phyloP scores from a whole-genome alignment of 2,797 vertebrate species.

The Lycodopsis pacificus region DNA sequence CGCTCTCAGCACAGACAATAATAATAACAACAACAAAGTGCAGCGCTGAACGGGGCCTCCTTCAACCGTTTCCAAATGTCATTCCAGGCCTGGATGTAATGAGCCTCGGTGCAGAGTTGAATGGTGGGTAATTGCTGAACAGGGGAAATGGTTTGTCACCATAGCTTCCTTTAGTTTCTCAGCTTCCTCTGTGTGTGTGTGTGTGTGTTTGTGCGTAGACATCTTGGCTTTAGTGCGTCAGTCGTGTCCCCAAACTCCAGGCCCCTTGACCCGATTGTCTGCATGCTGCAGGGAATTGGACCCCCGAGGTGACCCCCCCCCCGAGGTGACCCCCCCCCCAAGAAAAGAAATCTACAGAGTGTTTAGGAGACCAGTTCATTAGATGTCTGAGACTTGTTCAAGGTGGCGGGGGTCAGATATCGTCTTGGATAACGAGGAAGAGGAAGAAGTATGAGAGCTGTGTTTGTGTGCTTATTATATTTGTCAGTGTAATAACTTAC shows the following conservation, averaged over 20 bases:
- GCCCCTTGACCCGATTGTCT: constrained; percentile 14
- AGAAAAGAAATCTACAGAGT: background rate
- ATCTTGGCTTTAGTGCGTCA: constrained; percentile 52
- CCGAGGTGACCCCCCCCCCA: constrained; percentile 2
- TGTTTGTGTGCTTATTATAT: background rate
- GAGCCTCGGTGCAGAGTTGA: constrained; percentile 68
- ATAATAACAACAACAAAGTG: constrained; percentile 78
- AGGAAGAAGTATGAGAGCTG: constrained; percentile 1
- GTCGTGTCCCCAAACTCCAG: constrained; percentile 21
- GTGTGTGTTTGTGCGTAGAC: constrained; percentile 33
- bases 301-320: constrained; percentile 22
- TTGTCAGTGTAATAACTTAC: background rate
- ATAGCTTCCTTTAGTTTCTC: constrained; percentile 72
- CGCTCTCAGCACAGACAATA: constrained; percentile 70
- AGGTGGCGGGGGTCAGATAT: constrained; percentile 38
- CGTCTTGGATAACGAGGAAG: constrained; percentile 11
- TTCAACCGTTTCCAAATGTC: constrained; percentile 81
- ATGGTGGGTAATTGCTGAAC: constrained; percentile 74
- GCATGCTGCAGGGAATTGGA: constrained; percentile 39
- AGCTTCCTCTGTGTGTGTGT: constrained; percentile 57
- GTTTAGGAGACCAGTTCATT: constrained; percentile 6
- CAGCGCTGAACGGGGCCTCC: constrained; percentile 61
- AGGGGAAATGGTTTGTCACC: constrained; percentile 80
- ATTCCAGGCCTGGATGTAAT: constrained; percentile 75
- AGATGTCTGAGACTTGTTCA: constrained; percentile 39